Evolutionary conservation across 2,113 vertebrate genomes (phyloP), one percentile per base, ranked within the genome.

Genomic region (Microcebus lehilahytsara): DNA sequence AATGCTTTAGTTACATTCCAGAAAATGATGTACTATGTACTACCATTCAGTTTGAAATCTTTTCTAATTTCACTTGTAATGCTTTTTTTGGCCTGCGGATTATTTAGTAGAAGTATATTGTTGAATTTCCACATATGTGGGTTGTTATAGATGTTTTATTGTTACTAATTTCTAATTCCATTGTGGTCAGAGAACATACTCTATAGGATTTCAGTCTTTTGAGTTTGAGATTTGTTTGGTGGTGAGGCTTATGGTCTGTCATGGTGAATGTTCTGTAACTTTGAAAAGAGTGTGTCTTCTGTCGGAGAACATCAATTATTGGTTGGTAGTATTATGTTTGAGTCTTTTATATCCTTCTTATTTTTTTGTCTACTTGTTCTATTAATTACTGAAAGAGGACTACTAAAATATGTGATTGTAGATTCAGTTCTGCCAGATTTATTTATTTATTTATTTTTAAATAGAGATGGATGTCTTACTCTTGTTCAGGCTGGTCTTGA

Each of bases 41-140:
- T 94, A 71, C 27, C 2, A 37, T 83, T 94, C 51, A 92, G 37
- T 74, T 51, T 53, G 49, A 85, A 96, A 74, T 89, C n/a, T 37
- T 90, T 86, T 93, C 49, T 74, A 25, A 49, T 93, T 90, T 89
- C 11, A 69, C n/a, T 93, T 90, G 20, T 60, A 96, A 77, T 53
- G 14, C 34, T 12, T 49, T 66, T 64, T 89, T 85, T 90, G 51
- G 58, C 30, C 19, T 89, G 3, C 69, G 53, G 75, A 60, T 95
- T 90, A 86, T 79, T 92, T 95, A 81, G 10, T 95, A 81, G 10
- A 95, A 85, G 69, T 89, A 13, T 95, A 23, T 49, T 96, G 40
- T 95, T 34, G 34, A 42, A 13, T 66, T 87, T 87, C 56, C 77
- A 51, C 14, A n/a, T 89, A 64, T 67, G n/a, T 30, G 64, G 6